Base-by-base conservation (phyloP, 2,113 vertebrate genomes). In the Ptyas mucosa region DNA sequence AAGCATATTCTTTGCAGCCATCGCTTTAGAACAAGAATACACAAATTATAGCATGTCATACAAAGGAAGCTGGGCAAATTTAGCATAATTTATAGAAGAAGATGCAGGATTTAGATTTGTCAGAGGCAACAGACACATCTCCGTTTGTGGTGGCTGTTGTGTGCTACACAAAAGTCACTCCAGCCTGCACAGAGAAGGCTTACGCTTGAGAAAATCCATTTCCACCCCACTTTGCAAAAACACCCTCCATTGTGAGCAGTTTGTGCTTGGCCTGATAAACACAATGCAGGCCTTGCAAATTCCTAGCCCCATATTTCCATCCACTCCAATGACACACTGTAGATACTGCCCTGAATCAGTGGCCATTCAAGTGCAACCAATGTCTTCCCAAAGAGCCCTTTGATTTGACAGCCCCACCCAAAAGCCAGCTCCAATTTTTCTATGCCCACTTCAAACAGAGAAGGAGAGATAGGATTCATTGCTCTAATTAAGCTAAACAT, bases 301-400 rank as follows among this genome's bases (percentile, higher is more conserved):
- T 95, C 64, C 14, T 2, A 85, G 90, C 92, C 91, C 92, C 89
- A 87, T 94, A 95, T 61, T 97, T 26, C 89, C 94, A 94, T 92
- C 93, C 20, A 90, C 57, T 55, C 51, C 96, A 94, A 39, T 43
- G 51, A 69, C 94, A 91, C 46, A 87, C 11, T 21, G 34, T 93
- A 96, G 95, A 97, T 89, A 92, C 26, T 96, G 94, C 90, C 93
- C 91, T 94, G 93, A 94, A 96, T 97, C 95, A 97, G 96, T 97
- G 96, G 94, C 95, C 94, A 94, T 95, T 94, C 94, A 97, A 95
- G 96, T 93, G 85, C 89, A 93, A 95, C 95, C 95, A 93, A 94
- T 93, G 94, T 94, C 94, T 92, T 95, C 90, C 21, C 34, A 57
- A 94, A 86, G 90, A 92, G 86, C 49, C 87, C 95, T 95, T 95